Evolutionary conservation across 2,797 vertebrate species (phyloP).

Genomic region (Myotis planiceps): DNA sequence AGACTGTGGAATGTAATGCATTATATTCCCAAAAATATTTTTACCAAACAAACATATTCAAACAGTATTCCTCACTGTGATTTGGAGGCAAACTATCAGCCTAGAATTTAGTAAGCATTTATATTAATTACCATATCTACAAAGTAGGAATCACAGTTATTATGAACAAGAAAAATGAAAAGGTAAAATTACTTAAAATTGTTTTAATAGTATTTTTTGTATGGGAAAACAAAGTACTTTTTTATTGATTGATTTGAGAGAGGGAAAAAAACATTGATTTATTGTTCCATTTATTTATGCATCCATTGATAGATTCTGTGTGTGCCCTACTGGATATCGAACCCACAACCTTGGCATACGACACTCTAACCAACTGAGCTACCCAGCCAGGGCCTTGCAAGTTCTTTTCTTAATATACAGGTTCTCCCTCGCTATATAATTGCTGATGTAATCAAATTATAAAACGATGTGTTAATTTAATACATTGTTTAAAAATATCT

Average conservation of each 20-base stretch:
- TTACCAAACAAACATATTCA: not conserved
- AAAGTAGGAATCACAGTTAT: not conserved
- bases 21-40: not conserved
- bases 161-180: not conserved
- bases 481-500: not conserved
- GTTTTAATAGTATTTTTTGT: not conserved
- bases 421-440: too few relatives aligned
- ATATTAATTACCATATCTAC: not conserved
- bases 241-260: not conserved
- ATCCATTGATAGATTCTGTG: not conserved
- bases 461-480: not conserved
- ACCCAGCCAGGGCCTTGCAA: not conserved
- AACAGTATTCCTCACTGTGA: not conserved
- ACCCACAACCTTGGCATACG: not conserved
- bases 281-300: not conserved
- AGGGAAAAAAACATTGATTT: not conserved
- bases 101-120: not conserved
- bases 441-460: not conserved
- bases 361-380: not conserved
- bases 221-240: not conserved
- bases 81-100: not conserved
- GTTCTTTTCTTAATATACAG: not conserved
- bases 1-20: rapidly evolving
- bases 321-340: not conserved
- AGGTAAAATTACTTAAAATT: not conserved